Percentiles rank a stretch among this genome's conserved stretches.
Conservation (phyloP, 2,113 vertebrate species). For the Osmerus mordax region DNA sequence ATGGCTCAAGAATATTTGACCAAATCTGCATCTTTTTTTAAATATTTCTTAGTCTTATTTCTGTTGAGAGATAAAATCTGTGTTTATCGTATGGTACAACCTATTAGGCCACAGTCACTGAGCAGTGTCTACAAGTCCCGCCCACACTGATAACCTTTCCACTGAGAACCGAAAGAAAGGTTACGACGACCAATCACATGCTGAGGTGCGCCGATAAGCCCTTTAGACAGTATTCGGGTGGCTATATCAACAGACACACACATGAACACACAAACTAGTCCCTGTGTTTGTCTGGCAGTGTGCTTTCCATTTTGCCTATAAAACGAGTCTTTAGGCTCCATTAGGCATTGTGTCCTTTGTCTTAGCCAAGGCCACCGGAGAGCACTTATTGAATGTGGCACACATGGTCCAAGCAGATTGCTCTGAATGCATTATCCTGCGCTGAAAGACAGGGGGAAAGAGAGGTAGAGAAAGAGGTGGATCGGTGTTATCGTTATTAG, state of each 20-base stretch:
- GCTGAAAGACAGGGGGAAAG: slow-evolving; percentile 22
- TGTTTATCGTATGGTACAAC: too few species aligned
- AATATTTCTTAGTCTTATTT: too few species aligned
- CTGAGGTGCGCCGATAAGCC: slow-evolving; percentile 45
- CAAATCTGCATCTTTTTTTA: too few species aligned
- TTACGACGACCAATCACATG: slow-evolving; percentile 37
- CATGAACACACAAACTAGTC: background rate
- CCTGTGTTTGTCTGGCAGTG: slow-evolving; percentile 24
- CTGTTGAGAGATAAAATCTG: too few species aligned
- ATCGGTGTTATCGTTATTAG: background rate
- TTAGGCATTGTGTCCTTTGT: slow-evolving; percentile 51
- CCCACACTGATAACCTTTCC: background rate
- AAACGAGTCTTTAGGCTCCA: slow-evolving; percentile 18
- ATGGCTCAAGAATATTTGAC: too few species aligned
- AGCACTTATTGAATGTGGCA: slow-evolving; percentile 50
- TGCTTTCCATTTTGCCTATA: slow-evolving; percentile 23
- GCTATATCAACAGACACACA: background rate
- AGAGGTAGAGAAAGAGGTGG: slow-evolving; percentile 2
- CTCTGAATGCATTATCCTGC: slow-evolving; percentile 64
- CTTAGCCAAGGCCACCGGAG: slow-evolving; percentile 42
- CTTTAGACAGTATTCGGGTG: slow-evolving; percentile 9
- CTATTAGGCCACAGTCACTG: too few species aligned
- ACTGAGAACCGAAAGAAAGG: slow-evolving; percentile 26
- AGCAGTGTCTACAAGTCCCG: too few species aligned
- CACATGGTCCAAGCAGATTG: slow-evolving; percentile 58